phyloP scores from a whole-genome alignment of 2,888 invertebrate genomes.

The Drosophila barbarae region DNA sequence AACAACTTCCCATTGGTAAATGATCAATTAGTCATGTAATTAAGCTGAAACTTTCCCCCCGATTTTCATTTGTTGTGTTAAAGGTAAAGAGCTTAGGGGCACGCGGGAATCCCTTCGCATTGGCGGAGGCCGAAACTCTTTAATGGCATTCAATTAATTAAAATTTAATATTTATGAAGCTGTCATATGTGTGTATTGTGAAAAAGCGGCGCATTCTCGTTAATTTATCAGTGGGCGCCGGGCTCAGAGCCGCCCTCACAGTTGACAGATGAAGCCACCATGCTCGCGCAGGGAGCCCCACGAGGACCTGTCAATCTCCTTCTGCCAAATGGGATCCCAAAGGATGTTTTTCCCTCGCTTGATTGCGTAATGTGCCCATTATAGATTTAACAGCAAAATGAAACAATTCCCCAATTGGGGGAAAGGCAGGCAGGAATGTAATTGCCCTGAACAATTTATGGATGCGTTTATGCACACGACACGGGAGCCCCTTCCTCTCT shows the following conservation, averaged over 20 bases:
- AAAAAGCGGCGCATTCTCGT: conserved; percentile 59
- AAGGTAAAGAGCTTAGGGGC: conserved; percentile 4
- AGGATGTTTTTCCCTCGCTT: conserved; percentile 48
- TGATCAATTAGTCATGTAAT: conserved; percentile 2
- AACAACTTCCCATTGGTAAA: neutral
- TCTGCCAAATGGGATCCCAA: conserved; percentile 43
- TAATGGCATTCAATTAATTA: conserved; percentile 62
- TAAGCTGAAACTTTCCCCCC: neutral
- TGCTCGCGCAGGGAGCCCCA: conserved; percentile 1
- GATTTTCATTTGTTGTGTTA: neutral
- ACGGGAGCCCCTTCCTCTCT: neutral
- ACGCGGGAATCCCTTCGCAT: neutral
- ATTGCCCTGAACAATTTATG: conserved; percentile 58
- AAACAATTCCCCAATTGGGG: conserved; percentile 19
- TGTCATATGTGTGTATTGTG: conserved; percentile 49
- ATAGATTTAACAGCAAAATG: conserved; percentile 41
- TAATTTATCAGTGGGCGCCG: conserved; percentile 46
- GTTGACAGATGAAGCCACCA: conserved; percentile 42
- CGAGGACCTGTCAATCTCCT: conserved; percentile 53
- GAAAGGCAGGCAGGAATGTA: conserved; percentile 14
- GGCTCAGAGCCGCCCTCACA: conserved; percentile 15
- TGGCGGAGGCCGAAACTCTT: conserved; percentile 15
- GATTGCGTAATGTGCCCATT: conserved; percentile 59
- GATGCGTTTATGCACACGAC: conserved; percentile 35
- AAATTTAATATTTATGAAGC: conserved; percentile 68